These are phyloP conservation scores for Dolichomitus sp. DNA, from an alignment of 2,888 invertebrate species.

Conservation along the genomic window DNA sequence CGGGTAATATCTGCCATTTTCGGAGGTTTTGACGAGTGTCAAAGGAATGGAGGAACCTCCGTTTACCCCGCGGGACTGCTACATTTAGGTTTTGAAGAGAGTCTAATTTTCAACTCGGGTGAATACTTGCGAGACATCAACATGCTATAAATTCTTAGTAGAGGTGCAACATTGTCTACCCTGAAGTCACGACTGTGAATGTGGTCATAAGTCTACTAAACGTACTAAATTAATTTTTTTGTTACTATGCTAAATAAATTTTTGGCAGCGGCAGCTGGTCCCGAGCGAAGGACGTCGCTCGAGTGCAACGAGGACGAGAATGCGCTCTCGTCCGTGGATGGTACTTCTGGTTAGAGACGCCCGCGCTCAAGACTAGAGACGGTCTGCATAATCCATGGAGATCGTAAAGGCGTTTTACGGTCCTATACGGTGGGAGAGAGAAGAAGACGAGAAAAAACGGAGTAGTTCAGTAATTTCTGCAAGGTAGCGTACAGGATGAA, in stretches of 20 bases:
- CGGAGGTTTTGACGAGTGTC: no score
- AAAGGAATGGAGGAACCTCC: no score
- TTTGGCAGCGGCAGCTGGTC: constrained; percentile 61
- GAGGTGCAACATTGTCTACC: background rate
- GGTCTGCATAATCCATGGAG: constrained; percentile 73
- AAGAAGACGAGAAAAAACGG: constrained; percentile 48
- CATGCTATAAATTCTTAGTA: background rate
- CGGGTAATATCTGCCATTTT: no score
- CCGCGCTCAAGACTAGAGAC: constrained; percentile 59
- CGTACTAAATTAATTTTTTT: background rate
- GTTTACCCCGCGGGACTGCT: no score
- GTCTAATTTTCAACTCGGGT: no score
- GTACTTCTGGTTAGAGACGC: constrained; percentile 57
- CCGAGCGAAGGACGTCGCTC: constrained; percentile 46
- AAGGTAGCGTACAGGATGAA: constrained; percentile 59
- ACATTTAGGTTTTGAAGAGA: no score
- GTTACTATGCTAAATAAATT: background rate
- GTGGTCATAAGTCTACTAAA: background rate
- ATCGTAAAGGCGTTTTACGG: constrained; percentile 76
- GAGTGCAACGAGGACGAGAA: constrained; percentile 49
- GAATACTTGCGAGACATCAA: no score
- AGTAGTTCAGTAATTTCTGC: constrained; percentile 68
- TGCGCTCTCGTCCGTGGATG: constrained; percentile 48
- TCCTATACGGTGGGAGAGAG: constrained; percentile 39
- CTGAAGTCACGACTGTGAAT: background rate